Conservation (phyloP, 2,888 invertebrate genomes). For the Morpho achilles region DNA sequence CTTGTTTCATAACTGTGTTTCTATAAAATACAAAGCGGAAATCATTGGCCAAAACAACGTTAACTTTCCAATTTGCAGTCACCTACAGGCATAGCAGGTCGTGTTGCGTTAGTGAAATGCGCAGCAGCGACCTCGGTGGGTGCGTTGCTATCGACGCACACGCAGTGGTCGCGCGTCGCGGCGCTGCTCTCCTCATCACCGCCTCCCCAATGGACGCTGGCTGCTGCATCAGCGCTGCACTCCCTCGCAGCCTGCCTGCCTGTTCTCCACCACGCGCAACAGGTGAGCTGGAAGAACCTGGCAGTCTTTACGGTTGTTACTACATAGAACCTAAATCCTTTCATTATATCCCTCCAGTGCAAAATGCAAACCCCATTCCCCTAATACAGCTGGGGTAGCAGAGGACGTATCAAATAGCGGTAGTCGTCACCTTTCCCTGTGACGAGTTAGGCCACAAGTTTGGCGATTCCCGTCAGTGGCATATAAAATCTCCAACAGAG, state of each 20-base stretch:
- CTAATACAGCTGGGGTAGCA: too few species aligned
- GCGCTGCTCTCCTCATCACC: conserved; percentile 43
- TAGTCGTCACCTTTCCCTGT: too few species aligned
- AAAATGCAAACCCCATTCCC: too few species aligned
- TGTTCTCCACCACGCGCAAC: conserved; percentile 40
- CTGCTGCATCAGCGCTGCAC: conserved; percentile 38
- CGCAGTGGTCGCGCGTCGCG: conserved; percentile 40
- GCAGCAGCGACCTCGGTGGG: conserved; percentile 40
- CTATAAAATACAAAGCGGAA: too few species aligned
- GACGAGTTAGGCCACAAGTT: too few species aligned
- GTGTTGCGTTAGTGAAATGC: conserved; percentile 43
- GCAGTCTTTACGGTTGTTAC: not conserved
- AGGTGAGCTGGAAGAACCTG: conserved; percentile 2
- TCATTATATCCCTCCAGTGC: too few species aligned
- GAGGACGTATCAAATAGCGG: too few species aligned
- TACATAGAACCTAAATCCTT: too few species aligned
- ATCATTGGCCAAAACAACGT: too few species aligned
- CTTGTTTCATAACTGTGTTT: too few species aligned
- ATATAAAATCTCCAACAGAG: too few species aligned
- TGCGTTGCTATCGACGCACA: conserved; percentile 42
- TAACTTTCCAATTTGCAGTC: conserved; percentile 39
- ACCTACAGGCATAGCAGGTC: conserved; percentile 51
- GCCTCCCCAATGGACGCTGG: conserved; percentile 39
- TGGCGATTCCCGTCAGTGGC: too few species aligned
- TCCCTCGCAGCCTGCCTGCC: conserved; percentile 48